Conservation (phyloP, 2,113 vertebrate species). For the Chascanopsetta lugubris region DNA sequence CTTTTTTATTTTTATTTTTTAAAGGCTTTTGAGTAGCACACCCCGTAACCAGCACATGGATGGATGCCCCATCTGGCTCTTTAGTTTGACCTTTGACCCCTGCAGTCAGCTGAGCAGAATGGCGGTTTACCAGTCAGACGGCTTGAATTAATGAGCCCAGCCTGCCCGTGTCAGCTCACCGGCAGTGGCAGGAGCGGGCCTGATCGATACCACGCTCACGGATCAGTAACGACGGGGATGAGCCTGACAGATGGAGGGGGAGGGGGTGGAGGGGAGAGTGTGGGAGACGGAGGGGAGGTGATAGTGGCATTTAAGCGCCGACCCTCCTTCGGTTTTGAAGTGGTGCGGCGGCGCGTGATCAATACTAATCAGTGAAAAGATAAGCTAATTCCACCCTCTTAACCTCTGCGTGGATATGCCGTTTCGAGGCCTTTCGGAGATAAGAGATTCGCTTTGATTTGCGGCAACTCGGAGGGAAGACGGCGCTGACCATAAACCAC, state of each 20-base stretch:
- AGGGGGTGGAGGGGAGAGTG: constrained; percentile 27
- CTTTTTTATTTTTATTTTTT: too few relatives aligned
- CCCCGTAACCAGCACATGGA: neutral
- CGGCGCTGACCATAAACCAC: neutral
- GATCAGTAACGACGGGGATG: constrained; percentile 35
- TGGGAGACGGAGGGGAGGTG: neutral
- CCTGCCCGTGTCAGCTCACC: constrained; percentile 36
- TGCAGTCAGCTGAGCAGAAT: constrained; percentile 41
- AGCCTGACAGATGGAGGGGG: constrained; percentile 45
- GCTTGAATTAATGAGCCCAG: constrained; percentile 57
- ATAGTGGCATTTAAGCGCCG: constrained; percentile 1
- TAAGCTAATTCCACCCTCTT: constrained; percentile 24
- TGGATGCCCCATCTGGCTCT: constrained; percentile 54
- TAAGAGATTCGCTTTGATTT: constrained; percentile 20
- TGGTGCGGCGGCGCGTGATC: constrained; percentile 16
- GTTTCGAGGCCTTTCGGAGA: constrained; percentile 22
- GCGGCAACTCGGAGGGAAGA: neutral
- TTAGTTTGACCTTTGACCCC: constrained; percentile 62
- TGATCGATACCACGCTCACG: constrained; percentile 58
- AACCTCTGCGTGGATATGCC: neutral
- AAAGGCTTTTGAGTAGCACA: too few relatives aligned
- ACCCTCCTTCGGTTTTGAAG: constrained; percentile 3
- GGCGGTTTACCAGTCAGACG: constrained; percentile 45
- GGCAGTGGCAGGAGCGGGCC: constrained; percentile 1
- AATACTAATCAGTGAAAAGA: constrained; percentile 33